Conservation (phyloP, 2,888 invertebrate genomes). For the Drosophila mettleri region DNA sequence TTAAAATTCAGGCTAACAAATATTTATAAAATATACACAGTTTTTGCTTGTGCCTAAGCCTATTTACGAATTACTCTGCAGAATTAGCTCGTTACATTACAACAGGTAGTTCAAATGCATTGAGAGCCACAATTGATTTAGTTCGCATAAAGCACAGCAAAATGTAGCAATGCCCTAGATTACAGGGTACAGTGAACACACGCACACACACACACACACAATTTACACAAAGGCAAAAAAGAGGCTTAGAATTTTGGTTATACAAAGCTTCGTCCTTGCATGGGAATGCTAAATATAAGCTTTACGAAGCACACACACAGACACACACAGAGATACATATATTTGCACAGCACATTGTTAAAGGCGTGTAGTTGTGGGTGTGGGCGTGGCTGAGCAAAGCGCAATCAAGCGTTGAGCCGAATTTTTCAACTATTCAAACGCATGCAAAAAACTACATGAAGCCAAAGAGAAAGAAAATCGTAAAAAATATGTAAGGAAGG, state of each 20-base stretch:
- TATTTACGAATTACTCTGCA: not conserved
- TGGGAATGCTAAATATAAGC: conserved; percentile 58
- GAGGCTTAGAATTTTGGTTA: conserved; percentile 45
- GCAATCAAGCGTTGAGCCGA: conserved; percentile 61
- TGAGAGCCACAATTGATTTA: conserved; percentile 7
- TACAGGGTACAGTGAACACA: conserved; percentile 46
- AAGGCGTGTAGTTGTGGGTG: conserved; percentile 12
- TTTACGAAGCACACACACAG: conserved; percentile 1
- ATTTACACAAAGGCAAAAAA: conserved; percentile 16
- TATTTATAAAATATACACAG: not conserved
- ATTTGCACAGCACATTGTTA: conserved; percentile 29
- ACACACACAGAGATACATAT: too few species aligned
- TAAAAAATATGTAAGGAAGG: conserved; percentile 56
- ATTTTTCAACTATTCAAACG: conserved; percentile 55
- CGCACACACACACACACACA: not conserved
- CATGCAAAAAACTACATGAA: conserved; percentile 61
- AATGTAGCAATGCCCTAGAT: conserved; percentile 30
- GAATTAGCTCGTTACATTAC: not conserved
- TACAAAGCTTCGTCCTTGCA: conserved; percentile 54
- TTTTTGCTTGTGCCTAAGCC: too few species aligned
- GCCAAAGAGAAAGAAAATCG: conserved; percentile 69
- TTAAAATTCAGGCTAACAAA: not conserved
- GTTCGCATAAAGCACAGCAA: conserved; percentile 3
- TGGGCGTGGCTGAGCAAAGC: conserved; percentile 54
- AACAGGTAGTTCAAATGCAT: conserved; percentile 1